Conservation (phyloP, 1,140 invertebrate genomes). For the Brachionus rotundiformis region DNA sequence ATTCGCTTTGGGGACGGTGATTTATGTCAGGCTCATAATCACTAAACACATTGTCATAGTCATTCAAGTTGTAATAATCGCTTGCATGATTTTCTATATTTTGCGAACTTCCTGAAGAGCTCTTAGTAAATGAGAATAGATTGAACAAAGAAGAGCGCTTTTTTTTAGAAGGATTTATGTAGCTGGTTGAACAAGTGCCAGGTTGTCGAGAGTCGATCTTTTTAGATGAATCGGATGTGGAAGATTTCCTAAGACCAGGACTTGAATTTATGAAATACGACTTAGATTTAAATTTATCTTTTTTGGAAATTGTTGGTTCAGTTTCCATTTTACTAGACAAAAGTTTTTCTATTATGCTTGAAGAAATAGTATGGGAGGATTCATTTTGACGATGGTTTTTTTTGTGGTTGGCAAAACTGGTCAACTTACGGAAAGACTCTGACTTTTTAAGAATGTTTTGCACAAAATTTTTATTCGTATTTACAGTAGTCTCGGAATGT, state of each 20-base stretch:
- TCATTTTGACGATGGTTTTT: background rate
- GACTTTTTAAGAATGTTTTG: slow-evolving; percentile 28
- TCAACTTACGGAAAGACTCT: slow-evolving; percentile 14
- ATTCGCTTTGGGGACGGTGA: slow-evolving; percentile 6
- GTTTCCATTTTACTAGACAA: background rate
- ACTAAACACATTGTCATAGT: slow-evolving; percentile 44
- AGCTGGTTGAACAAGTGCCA: background rate
- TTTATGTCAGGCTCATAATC: background rate
- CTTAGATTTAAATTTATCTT: slow-evolving; percentile 31
- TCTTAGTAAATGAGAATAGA: slow-evolving; percentile 12
- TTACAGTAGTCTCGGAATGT: slow-evolving; percentile 10
- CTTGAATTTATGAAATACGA: slow-evolving; percentile 32
- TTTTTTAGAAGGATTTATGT: slow-evolving; percentile 15
- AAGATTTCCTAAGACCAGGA: background rate
- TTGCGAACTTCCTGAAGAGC: background rate
- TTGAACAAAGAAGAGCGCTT: slow-evolving; percentile 30
- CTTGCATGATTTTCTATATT: background rate
- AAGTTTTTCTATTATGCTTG: background rate
- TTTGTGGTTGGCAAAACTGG: background rate
- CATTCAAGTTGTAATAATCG: background rate
- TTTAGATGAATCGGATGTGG: background rate
- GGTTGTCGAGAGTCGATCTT: background rate
- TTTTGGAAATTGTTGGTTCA: background rate
- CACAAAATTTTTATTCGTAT: slow-evolving; percentile 23
- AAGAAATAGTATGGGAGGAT: background rate